Evolutionary conservation across 2,888 invertebrate genomes (phyloP), one percentile per base, ranked within the genome.

Genomic region (Drosophila nr. perissopoda): DNA sequence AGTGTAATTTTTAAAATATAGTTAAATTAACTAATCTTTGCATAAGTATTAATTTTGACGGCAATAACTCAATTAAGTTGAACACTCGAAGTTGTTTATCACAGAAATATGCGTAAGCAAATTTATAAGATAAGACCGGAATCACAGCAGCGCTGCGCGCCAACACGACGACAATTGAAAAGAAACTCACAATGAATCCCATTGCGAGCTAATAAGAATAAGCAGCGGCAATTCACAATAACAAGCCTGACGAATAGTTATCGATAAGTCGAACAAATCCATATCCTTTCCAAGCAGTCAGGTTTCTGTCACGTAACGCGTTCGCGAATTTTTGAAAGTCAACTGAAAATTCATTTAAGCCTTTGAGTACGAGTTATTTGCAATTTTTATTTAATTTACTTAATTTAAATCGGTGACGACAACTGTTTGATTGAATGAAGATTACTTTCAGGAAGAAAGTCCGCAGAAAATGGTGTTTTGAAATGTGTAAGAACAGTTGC

Each of bases 41-140:
- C 49, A 51, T 65, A 70, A 66, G 66, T 67, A 65, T 21, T 54
- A 59, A 40, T 46, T 63, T 74, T 60, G 48, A 59, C 38, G 49
- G 40, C 11, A 67, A 72, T 78, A 72, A 81, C 79, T 82, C 40
- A 82, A 82, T 83, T 82, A 73, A 59, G 63, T 61, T 73, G 38
- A 63, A 62, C 67, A 70, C 62, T 51, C 31, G 49, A 56, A 25
- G 13, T 8, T 46, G 46, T 25, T 25, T 25, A 46, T 53, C 81
- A 80, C 62, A 49, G 46, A 46, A 25, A 51, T 54, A 57, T 53
- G 51, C 64, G 49, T 51, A 60, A 67, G 56, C 21, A 40, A 25
- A 67, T 49, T 25, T 25, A 25, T 8, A 16, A 63, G 53, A 68
- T 59, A 74, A 74, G 74, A 54, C 67, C 57, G 34, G 53, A 67